Evolutionary conservation across 2,797 vertebrate species (phyloP).

Genomic region (Diceros bicornis): DNA sequence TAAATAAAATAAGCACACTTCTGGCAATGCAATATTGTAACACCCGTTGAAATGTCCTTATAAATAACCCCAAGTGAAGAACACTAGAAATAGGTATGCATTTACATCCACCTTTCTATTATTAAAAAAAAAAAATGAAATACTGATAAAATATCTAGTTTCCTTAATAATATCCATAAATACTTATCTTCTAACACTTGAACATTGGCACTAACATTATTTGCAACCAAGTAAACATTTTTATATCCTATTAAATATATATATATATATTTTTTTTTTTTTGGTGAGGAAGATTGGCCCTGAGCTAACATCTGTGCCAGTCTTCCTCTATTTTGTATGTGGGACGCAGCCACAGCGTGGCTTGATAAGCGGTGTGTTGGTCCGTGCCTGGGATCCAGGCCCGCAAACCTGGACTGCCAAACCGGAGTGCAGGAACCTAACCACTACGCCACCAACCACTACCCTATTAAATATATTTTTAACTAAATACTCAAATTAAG

Average conservation of each 20-base stretch:
- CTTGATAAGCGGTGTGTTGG: too few species aligned
- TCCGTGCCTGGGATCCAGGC: too few species aligned
- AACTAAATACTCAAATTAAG: constrained; percentile 2
- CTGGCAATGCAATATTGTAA: not conserved
- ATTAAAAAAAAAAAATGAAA: not conserved
- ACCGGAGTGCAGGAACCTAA: too few species aligned
- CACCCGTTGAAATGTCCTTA: not conserved
- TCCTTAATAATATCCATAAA: not conserved
- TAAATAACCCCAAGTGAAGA: not conserved
- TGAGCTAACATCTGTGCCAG: too few species aligned
- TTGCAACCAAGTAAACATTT: constrained; percentile 49
- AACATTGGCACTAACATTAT: constrained; percentile 24
- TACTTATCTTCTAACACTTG: not conserved
- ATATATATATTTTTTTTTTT: too few species aligned
- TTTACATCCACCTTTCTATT: not conserved
- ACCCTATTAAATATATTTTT: constrained; percentile 60
- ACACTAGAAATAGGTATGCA: not conserved
- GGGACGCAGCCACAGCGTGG: too few species aligned
- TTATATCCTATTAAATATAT: constrained; percentile 58
- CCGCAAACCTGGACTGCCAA: too few species aligned
- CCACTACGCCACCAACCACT: too few species aligned
- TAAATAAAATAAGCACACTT: constrained; percentile 39
- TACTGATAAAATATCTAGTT: not conserved
- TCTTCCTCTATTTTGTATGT: too few species aligned
- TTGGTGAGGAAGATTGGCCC: too few species aligned